A percentile compares a stretch with the other conserved stretches of the same genome.
Evolutionary conservation across 2,888 invertebrate genomes (phyloP).

Genomic region (Hydroisotoma schaefferi): DNA sequence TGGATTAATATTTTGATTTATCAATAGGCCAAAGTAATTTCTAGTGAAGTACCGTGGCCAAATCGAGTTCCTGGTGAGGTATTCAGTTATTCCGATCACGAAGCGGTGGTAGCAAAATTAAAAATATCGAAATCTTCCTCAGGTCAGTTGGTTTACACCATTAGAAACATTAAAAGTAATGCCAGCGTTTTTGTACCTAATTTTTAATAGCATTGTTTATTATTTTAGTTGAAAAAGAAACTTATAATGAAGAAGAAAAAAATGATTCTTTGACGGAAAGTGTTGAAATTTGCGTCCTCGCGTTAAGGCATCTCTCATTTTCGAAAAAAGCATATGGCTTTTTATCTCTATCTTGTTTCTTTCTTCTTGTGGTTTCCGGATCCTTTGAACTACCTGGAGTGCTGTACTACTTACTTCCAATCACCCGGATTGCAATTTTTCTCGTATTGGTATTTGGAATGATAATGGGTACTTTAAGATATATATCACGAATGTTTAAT

Average conservation of each 20-base stretch:
- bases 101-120: constrained; percentile 68
- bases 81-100: constrained; percentile 87
- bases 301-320: constrained; percentile 56
- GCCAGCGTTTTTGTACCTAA: no score
- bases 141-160: neutral
- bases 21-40: constrained; percentile 54
- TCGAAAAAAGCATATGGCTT: constrained; percentile 45
- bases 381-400: constrained; percentile 30
- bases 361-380: constrained; percentile 34
- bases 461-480: constrained; percentile 56
- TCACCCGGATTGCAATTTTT: constrained; percentile 30
- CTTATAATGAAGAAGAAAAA: constrained; percentile 6
- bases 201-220: no score
- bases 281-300: constrained; percentile 61
- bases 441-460: constrained; percentile 50
- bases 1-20: constrained; percentile 16
- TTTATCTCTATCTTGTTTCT: constrained; percentile 31
- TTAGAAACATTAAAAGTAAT: neutral
- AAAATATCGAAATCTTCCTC: constrained; percentile 6
- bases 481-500: neutral
- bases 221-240: neutral
- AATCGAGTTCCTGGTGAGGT: constrained; percentile 65
- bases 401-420: constrained; percentile 30
- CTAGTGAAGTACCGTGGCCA: constrained; percentile 69
- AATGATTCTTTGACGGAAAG: constrained; percentile 57